Conservation (phyloP, 2,888 invertebrate species). For the Luperina testacea region DNA sequence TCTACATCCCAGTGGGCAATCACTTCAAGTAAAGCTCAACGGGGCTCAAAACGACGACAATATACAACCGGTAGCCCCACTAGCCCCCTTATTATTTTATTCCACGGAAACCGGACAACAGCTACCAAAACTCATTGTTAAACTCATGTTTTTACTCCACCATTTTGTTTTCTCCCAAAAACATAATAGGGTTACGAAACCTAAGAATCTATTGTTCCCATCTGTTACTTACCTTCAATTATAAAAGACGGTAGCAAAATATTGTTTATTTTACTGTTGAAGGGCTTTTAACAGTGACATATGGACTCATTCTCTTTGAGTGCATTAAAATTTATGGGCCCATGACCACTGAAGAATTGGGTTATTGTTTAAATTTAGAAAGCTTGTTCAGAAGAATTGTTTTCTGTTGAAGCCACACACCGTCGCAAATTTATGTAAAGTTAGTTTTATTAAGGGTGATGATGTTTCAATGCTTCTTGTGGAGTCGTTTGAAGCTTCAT, state of each 20-base stretch:
- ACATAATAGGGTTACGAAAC: slow-evolving; percentile 85
- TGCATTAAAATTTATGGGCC: slow-evolving; percentile 83
- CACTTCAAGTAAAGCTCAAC: slow-evolving; percentile 78
- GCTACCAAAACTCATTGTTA: slow-evolving; percentile 79
- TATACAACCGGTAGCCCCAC: slow-evolving; percentile 79
- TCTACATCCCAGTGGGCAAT: slow-evolving; percentile 78
- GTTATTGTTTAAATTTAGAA: slow-evolving; percentile 85
- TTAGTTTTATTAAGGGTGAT: slow-evolving; percentile 34
- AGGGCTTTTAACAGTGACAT: slow-evolving; percentile 86
- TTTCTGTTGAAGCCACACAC: slow-evolving; percentile 76
- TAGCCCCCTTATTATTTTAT: slow-evolving; percentile 82
- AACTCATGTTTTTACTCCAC: slow-evolving; percentile 77
- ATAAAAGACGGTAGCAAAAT: slow-evolving; percentile 86
- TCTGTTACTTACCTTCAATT: slow-evolving; percentile 83
- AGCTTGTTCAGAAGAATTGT: slow-evolving; percentile 66
- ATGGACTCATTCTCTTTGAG: slow-evolving; percentile 81
- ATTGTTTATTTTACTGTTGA: slow-evolving; percentile 87
- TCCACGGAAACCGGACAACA: slow-evolving; percentile 81
- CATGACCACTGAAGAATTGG: slow-evolving; percentile 82
- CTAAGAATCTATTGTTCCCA: slow-evolving; percentile 81
- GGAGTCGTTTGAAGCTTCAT: slow-evolving; percentile 22
- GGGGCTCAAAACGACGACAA: slow-evolving; percentile 79
- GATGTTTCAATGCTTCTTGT: slow-evolving; percentile 31
- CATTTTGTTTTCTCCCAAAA: slow-evolving; percentile 84
- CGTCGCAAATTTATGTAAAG: slow-evolving; percentile 75